A percentile compares a stretch with the other conserved stretches of the same genome.
phyloP scores from a whole-genome alignment of 2,797 vertebrate species.

The Chiroxiphia lanceolata region DNA sequence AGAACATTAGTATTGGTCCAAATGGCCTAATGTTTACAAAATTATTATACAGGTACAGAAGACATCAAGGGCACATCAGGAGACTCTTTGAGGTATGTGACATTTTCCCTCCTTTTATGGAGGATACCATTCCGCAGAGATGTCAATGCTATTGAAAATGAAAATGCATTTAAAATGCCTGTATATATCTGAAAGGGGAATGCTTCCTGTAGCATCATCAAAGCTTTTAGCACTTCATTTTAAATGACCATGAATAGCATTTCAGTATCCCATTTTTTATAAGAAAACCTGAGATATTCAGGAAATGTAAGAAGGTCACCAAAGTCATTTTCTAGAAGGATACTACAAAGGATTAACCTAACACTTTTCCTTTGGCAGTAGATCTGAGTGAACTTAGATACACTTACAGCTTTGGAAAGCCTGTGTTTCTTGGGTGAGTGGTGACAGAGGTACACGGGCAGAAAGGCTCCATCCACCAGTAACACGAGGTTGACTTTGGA shows the following conservation, averaged over 20 bases:
- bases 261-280: neutral
- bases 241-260: neutral
- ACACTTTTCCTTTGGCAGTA: neutral
- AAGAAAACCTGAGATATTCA: neutral
- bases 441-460: rapidly evolving
- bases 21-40: neutral
- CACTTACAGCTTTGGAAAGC: neutral
- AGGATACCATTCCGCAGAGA: neutral
- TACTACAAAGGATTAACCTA: neutral
- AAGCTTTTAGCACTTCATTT: neutral
- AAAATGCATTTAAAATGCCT: neutral
- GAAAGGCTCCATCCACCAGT: neutral
- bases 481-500: rapidly evolving
- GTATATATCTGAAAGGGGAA: neutral
- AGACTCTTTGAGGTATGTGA: neutral
- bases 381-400: neutral
- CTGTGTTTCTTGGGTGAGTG: neutral
- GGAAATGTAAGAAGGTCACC: neutral
- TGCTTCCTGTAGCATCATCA: neutral
- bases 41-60: neutral
- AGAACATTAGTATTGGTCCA: neutral
- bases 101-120: neutral
- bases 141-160: neutral
- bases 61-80: neutral
- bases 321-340: neutral